Percentiles rank a stretch among this genome's conserved stretches.
phyloP scores from a whole-genome alignment of 2,888 invertebrate species.

The Pyrochroa serraticornis region DNA sequence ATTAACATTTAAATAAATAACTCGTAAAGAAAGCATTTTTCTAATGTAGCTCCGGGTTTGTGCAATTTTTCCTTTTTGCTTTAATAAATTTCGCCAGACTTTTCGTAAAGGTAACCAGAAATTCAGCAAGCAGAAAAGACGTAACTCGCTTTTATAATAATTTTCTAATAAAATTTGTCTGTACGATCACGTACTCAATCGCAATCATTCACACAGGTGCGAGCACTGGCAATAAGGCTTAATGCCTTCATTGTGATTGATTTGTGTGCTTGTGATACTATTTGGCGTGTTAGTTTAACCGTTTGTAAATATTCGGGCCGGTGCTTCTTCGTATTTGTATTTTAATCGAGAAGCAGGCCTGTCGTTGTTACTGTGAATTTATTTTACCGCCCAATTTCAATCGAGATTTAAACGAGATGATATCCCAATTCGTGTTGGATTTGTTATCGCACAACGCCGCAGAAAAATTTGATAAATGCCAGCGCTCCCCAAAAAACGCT shows the following conservation, averaged over 20 bases:
- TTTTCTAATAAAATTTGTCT: slow-evolving; percentile 9
- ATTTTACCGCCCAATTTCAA: slow-evolving; percentile 18
- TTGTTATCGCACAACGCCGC: slow-evolving; percentile 5
- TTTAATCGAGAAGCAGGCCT: slow-evolving; percentile 26
- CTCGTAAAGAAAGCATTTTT: slow-evolving; percentile 19
- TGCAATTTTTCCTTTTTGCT: slow-evolving; percentile 10
- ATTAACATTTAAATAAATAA: slow-evolving; percentile 25
- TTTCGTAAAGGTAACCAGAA: slow-evolving; percentile 12
- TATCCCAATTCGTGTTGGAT: slow-evolving; percentile 3
- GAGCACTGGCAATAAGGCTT: slow-evolving; percentile 36
- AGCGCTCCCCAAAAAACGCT: no score
- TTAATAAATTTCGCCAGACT: slow-evolving; percentile 4
- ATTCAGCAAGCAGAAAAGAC: slow-evolving; percentile 12
- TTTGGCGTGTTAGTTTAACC: slow-evolving; percentile 49
- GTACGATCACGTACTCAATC: slow-evolving; percentile 26
- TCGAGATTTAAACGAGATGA: slow-evolving; percentile 19
- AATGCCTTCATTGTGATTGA: slow-evolving; percentile 43
- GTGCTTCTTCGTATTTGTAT: slow-evolving; percentile 35
- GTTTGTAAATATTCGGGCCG: slow-evolving; percentile 50
- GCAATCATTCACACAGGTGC: slow-evolving; percentile 28
- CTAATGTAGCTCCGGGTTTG: slow-evolving; percentile 4
- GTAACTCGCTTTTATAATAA: slow-evolving; percentile 12
- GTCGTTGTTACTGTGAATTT: slow-evolving; percentile 20
- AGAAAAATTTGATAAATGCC: slow-evolving; percentile 16
- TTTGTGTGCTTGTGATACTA: slow-evolving; percentile 36